A percentile compares a stretch with the other conserved stretches of the same genome.
These are phyloP conservation scores for Tromatobia lineatoria DNA, from an alignment of 2,888 invertebrate species.

Conservation along the genomic window DNA sequence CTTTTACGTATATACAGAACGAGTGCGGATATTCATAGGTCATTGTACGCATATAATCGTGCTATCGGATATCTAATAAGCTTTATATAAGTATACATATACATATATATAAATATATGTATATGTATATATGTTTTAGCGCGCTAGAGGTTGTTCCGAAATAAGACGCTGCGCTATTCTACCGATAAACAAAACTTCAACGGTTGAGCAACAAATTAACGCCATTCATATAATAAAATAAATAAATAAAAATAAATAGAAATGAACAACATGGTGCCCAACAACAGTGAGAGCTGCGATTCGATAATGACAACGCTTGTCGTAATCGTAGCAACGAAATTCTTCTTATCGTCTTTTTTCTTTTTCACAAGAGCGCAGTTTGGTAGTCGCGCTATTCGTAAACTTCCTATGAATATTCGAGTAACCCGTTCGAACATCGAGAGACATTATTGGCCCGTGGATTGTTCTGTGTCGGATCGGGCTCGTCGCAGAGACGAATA, in stretches of 20 bases:
- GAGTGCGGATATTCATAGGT: conserved; percentile 67
- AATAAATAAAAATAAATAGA: conserved; percentile 27
- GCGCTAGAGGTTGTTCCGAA: conserved; percentile 39
- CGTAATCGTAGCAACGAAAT: conserved; percentile 39
- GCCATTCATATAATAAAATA: conserved; percentile 40
- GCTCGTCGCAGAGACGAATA: conserved; percentile 14
- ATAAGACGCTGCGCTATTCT: conserved; percentile 60
- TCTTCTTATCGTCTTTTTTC: too few species aligned
- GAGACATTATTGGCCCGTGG: conserved; percentile 6
- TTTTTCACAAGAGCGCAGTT: conserved; percentile 5
- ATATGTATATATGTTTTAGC: conserved; percentile 7
- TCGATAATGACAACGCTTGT: conserved; percentile 52
- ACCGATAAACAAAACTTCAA: conserved; percentile 42
- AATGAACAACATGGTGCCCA: conserved; percentile 59
- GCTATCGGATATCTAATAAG: conserved; percentile 58
- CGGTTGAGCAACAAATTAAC: conserved; percentile 52
- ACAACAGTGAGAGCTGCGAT: conserved; percentile 61
- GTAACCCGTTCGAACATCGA: conserved; percentile 28
- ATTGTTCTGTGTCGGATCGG: conserved; percentile 14
- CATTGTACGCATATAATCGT: conserved; percentile 64
- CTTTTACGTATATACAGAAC: conserved; percentile 53
- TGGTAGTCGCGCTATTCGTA: conserved; percentile 32
- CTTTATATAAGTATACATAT: conserved; percentile 32
- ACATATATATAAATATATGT: background rate
- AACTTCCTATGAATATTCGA: conserved; percentile 60